Evolutionary conservation across 2,113 vertebrate species (phyloP).

Genomic region (Zeus faber): DNA sequence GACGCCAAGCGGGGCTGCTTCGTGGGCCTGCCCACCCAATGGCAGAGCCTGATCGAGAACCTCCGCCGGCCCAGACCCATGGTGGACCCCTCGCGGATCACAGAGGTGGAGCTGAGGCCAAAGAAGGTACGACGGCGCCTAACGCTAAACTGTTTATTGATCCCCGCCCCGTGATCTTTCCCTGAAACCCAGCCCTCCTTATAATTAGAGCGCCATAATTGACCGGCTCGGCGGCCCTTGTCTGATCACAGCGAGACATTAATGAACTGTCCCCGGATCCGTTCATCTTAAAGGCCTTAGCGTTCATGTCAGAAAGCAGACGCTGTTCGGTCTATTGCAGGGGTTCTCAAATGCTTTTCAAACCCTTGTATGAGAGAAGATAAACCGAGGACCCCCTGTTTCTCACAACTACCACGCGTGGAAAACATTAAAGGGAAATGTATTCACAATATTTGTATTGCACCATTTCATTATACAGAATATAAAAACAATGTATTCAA

Average conservation of each 20-base stretch:
- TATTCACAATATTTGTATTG: no score
- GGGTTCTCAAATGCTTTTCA: no score
- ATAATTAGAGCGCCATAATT: background rate
- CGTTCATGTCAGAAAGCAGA: no score
- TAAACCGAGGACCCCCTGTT: no score
- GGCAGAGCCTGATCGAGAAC: slow-evolving; percentile 96
- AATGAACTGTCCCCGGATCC: background rate
- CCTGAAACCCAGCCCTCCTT: slow-evolving; percentile 5
- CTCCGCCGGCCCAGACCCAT: slow-evolving; percentile 90
- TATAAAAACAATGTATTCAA: no score
- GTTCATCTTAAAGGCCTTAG: background rate
- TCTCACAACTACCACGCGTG: no score
- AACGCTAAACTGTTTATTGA: slow-evolving; percentile 6
- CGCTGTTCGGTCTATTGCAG: no score
- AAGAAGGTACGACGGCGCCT: slow-evolving; percentile 84
- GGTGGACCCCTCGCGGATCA: slow-evolving; percentile 95
- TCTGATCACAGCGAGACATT: no score
- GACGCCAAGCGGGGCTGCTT: slow-evolving; percentile 91
- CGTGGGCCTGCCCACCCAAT: slow-evolving; percentile 92
- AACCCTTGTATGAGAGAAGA: no score
- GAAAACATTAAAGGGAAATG: no score
- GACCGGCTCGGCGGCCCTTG: no score
- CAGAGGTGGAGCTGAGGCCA: slow-evolving; percentile 90
- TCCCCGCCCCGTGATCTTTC: slow-evolving; percentile 6
- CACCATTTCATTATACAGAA: no score